phyloP scores from a whole-genome alignment of 2,113 vertebrate species.

The Labeo rohita region DNA sequence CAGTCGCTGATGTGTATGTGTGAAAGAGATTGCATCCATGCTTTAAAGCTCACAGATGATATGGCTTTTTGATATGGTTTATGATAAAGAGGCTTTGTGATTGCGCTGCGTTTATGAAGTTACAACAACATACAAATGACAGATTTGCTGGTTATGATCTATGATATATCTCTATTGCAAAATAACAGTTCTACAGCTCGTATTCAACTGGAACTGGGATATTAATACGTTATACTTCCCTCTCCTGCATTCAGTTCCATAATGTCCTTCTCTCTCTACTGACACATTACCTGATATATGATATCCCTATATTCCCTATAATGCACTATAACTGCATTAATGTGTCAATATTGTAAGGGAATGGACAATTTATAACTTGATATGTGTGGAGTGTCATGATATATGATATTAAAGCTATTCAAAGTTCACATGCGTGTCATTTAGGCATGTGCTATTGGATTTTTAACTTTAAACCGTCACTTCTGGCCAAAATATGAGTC shows the following conservation, averaged over 20 bases:
- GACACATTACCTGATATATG: constrained; percentile 5
- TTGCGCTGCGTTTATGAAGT: not conserved
- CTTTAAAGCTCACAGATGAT: not conserved
- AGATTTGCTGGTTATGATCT: constrained; percentile 6
- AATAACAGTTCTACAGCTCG: not conserved
- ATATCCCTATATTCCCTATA: constrained; percentile 12
- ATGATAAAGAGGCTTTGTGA: constrained; percentile 6
- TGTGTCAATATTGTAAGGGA: constrained; percentile 12
- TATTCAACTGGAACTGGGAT: not conserved
- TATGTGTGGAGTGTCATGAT: not conserved
- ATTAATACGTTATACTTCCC: not conserved
- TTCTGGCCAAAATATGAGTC: too few relatives aligned
- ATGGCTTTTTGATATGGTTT: not conserved
- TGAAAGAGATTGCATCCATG: constrained; percentile 4
- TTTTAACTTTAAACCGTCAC: not conserved
- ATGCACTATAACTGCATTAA: constrained; percentile 23
- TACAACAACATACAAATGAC: not conserved
- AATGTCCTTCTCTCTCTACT: not conserved
- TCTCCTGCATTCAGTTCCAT: not conserved
- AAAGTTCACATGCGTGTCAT: not conserved
- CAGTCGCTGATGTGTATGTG: not conserved
- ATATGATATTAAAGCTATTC: not conserved
- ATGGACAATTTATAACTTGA: not conserved
- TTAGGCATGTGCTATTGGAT: not conserved
- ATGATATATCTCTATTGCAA: not conserved